Percentiles rank a stretch among this genome's conserved stretches.
These are phyloP conservation scores for Rhopalosiphum maidis DNA, from an alignment of 1,140 invertebrate genomes.

Conservation along the genomic window DNA sequence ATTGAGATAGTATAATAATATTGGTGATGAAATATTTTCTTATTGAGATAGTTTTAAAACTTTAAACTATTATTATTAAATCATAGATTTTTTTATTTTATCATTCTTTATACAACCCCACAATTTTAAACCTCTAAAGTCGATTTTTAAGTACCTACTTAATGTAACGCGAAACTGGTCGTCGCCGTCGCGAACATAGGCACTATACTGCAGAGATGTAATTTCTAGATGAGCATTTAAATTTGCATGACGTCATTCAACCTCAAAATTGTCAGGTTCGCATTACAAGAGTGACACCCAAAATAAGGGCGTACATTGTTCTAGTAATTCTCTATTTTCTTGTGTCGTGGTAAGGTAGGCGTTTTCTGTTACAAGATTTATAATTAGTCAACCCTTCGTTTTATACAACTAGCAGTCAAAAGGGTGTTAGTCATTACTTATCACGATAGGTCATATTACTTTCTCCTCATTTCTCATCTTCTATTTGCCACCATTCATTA, in stretches of 20 bases:
- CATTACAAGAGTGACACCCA: not conserved
- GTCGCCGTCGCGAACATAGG: not conserved
- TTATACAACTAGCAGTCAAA: not conserved
- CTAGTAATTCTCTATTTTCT: conserved; percentile 12
- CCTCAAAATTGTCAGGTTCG: conserved; percentile 19
- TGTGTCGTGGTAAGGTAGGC: not conserved
- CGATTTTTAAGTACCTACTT: not conserved
- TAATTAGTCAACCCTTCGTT: conserved; percentile 49
- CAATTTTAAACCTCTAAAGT: not conserved
- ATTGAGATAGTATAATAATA: not conserved
- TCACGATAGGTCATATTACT: conserved; percentile 31
- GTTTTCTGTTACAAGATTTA: conserved; percentile 24
- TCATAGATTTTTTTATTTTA: not conserved
- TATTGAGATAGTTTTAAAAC: not conserved
- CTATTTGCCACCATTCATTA: not conserved
- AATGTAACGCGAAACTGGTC: not conserved
- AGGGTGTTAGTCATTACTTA: conserved; percentile 46
- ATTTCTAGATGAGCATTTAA: not conserved
- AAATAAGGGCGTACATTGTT: conserved; percentile 1
- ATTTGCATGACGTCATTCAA: not conserved
- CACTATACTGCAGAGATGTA: not conserved
- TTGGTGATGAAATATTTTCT: not conserved
- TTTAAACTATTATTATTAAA: not conserved
- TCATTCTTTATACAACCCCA: not conserved
- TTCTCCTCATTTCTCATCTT: conserved; percentile 36